Percentiles rank a stretch among this genome's conserved stretches.
Conservation (phyloP, 2,888 invertebrate genomes). For the Idaea aversata region DNA sequence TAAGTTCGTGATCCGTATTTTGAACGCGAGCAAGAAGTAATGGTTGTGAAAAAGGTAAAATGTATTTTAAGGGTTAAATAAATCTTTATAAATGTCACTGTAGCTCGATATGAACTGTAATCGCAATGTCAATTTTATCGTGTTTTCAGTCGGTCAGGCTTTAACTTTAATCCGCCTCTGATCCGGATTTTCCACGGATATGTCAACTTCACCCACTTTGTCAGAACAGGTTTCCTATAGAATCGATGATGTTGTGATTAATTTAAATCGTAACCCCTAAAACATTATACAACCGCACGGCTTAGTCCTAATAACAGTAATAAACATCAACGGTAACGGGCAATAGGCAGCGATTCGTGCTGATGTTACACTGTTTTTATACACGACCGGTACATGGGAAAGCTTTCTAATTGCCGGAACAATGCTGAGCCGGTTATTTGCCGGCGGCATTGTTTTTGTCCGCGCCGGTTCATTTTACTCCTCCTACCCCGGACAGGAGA, state of each 20-base stretch:
- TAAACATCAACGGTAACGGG: conserved; percentile 79
- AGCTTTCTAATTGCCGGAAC: conserved; percentile 81
- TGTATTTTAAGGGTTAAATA: not conserved
- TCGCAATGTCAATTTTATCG: conserved; percentile 51
- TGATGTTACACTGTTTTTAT: conserved; percentile 80
- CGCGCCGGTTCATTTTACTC: conserved; percentile 78
- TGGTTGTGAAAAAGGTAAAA: not conserved
- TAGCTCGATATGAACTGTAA: conserved; percentile 53
- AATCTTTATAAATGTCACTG: not conserved
- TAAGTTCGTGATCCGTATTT: conserved; percentile 28
- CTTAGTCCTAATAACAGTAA: conserved; percentile 79
- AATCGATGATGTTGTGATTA: conserved; percentile 38
- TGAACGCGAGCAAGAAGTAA: not conserved
- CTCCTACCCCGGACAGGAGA: conserved; percentile 73
- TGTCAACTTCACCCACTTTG: not conserved
- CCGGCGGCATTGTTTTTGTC: conserved; percentile 80
- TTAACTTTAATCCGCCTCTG: conserved; percentile 55
- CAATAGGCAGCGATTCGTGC: conserved; percentile 79
- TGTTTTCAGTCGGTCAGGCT: conserved; percentile 53
- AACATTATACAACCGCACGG: conserved; percentile 70
- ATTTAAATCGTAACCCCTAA: conserved; percentile 63
- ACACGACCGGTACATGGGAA: conserved; percentile 80
- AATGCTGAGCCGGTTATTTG: conserved; percentile 80
- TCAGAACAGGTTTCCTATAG: not conserved
- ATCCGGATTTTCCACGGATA: conserved; percentile 52